Percentiles rank a stretch among this genome's conserved stretches.
Evolutionary conservation across 1,140 invertebrate species (phyloP).

Genomic region (Stenopsyche tienmushanensis): DNA sequence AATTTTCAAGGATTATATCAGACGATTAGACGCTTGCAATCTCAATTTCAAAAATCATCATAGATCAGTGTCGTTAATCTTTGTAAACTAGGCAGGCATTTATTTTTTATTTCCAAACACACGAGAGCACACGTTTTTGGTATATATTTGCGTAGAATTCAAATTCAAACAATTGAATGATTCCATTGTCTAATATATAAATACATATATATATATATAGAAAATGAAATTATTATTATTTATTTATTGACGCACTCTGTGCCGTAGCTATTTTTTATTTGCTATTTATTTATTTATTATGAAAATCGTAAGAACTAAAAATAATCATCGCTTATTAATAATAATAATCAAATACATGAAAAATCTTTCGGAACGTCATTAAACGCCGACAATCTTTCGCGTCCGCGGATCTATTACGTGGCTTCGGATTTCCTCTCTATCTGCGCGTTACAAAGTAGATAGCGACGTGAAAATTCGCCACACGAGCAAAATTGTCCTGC

Average conservation of each 20-base stretch:
- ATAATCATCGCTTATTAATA: background rate
- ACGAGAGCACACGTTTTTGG: conserved; percentile 2
- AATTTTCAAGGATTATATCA: conserved; percentile 14
- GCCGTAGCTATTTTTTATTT: conserved; percentile 15
- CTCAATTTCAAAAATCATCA: background rate
- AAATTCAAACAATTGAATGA: background rate
- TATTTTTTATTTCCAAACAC: background rate
- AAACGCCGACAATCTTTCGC: no score
- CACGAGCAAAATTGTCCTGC: no score
- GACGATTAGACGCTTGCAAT: conserved; percentile 19
- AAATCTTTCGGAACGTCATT: no score
- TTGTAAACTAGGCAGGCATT: background rate
- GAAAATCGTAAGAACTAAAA: no score
- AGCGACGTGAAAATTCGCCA: no score
- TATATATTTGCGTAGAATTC: background rate
- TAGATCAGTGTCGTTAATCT: background rate
- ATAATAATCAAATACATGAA: background rate
- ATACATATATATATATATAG: background rate
- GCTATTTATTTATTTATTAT: conserved; percentile 24
- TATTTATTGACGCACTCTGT: conserved; percentile 11
- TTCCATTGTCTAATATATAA: background rate
- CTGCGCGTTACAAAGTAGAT: no score
- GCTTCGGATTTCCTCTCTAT: no score
- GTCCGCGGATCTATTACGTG: no score
- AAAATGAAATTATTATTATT: conserved; percentile 10